Conservation (phyloP, 1,140 invertebrate genomes). For the Monochamus saltuarius region DNA sequence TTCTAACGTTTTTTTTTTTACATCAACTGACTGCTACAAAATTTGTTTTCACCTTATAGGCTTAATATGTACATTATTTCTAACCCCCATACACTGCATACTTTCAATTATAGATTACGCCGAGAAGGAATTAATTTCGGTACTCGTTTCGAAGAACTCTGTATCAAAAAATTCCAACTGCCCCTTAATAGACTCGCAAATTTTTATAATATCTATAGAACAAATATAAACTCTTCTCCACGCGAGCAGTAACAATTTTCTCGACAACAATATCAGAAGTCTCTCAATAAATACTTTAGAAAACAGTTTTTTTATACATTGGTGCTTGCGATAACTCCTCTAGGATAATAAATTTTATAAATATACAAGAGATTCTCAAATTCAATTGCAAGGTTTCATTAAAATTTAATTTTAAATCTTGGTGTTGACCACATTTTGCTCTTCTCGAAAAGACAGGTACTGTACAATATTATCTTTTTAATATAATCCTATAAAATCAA, state of each 20-base stretch:
- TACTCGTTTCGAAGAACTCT: too few relatives aligned
- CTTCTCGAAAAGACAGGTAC: conserved; percentile 17
- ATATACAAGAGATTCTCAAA: conserved; percentile 10
- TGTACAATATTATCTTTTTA: conserved; percentile 17
- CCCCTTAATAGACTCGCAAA: too few relatives aligned
- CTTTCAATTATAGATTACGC: too few relatives aligned
- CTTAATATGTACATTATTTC: too few relatives aligned
- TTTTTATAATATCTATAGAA: too few relatives aligned
- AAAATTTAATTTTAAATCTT: neutral
- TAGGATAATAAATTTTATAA: conserved; percentile 3
- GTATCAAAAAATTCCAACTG: too few relatives aligned
- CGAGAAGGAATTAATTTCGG: too few relatives aligned
- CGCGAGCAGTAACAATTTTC: neutral
- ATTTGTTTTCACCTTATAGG: too few relatives aligned
- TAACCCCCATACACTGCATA: too few relatives aligned
- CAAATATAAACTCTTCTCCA: too few relatives aligned
- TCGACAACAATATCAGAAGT: neutral
- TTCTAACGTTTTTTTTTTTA: too few relatives aligned
- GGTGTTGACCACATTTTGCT: neutral
- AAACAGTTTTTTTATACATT: neutral
- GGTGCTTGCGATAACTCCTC: neutral
- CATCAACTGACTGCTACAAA: too few relatives aligned
- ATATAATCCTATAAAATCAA: conserved; percentile 12
- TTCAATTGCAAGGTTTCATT: conserved; percentile 2
- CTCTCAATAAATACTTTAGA: conserved; percentile 12